A percentile compares a stretch with the other conserved stretches of the same genome.
These are phyloP conservation scores for Eurypyga helias DNA, from an alignment of 2,113 vertebrate species.

Conservation along the genomic window DNA sequence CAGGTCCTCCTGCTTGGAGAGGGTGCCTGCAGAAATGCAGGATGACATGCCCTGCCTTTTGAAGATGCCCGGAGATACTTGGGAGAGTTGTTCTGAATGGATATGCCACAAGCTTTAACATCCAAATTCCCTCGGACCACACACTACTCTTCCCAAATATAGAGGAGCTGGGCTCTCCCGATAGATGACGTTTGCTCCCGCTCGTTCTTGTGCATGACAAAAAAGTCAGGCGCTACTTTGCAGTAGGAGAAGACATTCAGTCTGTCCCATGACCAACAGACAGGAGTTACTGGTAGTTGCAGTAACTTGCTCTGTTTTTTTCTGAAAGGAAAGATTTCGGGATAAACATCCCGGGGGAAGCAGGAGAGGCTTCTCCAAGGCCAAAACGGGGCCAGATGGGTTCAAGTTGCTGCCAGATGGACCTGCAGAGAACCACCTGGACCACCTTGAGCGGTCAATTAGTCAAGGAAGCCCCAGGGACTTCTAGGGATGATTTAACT, in stretches of 20 bases:
- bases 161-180: background rate
- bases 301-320: background rate
- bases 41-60: background rate
- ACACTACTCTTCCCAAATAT: background rate
- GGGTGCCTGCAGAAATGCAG: background rate
- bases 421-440: conserved; percentile 28
- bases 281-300: background rate
- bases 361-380: background rate
- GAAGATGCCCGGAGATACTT: background rate
- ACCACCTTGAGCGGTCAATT: background rate
- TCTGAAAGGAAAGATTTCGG: background rate
- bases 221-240: background rate
- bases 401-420: background rate
- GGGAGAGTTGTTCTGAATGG: background rate
- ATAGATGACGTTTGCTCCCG: accelerated
- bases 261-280: background rate
- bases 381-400: background rate
- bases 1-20: background rate
- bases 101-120: background rate
- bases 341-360: background rate
- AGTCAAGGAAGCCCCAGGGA: conserved; percentile 3
- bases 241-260: background rate
- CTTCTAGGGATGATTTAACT: background rate
- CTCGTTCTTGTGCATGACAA: accelerated
- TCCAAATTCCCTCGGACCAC: background rate